Evolutionary conservation across 2,113 vertebrate species (phyloP).

Genomic region (Mungos mungo): DNA sequence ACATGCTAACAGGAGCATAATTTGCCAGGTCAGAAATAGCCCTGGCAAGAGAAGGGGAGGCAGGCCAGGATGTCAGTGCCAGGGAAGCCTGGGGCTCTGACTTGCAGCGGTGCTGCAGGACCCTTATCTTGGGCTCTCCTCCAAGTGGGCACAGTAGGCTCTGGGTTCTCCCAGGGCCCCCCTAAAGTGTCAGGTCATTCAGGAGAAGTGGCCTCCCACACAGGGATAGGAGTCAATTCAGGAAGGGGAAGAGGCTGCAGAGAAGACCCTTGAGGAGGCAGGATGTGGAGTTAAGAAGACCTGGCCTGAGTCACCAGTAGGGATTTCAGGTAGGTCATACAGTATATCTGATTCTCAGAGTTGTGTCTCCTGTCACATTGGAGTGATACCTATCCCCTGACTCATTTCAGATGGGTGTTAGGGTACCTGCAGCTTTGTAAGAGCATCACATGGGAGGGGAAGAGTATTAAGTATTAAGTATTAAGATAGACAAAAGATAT

Average conservation of each 20-base stretch:
- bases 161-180: background rate
- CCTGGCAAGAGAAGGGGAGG: background rate
- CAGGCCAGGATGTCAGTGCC: background rate
- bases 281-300: background rate
- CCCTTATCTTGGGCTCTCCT: background rate
- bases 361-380: background rate
- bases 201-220: too few relatives aligned
- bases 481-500: background rate
- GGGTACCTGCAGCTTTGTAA: background rate
- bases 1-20: background rate
- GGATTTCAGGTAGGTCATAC: background rate
- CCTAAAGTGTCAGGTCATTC: background rate
- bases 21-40: background rate
- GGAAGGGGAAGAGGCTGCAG: background rate
- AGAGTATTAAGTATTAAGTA: too few relatives aligned
- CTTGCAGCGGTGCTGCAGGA: background rate
- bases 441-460: background rate
- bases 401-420: background rate
- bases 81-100: accelerated
- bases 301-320: background rate
- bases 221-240: background rate
- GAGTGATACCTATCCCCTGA: background rate
- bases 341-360: background rate
- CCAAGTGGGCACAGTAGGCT: accelerated
- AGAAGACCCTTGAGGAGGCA: background rate